Conservation (phyloP, 2,888 invertebrate genomes). For the Osmoderma eremita region DNA sequence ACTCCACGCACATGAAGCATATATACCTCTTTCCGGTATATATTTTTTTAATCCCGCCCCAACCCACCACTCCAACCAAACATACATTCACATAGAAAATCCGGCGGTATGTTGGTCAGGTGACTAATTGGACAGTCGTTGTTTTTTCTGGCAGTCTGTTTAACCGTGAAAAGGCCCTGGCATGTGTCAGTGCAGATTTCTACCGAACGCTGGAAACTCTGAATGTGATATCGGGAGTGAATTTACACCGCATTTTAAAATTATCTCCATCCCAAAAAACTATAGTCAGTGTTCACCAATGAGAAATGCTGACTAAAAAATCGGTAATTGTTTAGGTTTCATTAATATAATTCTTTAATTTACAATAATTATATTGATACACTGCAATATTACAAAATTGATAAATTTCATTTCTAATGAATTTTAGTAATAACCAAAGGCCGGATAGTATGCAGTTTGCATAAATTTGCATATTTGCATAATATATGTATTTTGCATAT, state of each 20-base stretch:
- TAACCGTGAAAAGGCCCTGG: slow-evolving; percentile 24
- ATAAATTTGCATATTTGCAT: too few relatives aligned
- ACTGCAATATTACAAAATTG: too few relatives aligned
- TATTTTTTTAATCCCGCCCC: neutral
- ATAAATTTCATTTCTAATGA: too few relatives aligned
- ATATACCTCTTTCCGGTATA: neutral
- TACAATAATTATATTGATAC: too few relatives aligned
- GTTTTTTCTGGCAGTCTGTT: slow-evolving; percentile 36
- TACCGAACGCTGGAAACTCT: neutral
- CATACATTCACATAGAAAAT: too few relatives aligned
- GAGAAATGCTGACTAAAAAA: too few relatives aligned
- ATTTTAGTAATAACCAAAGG: too few relatives aligned
- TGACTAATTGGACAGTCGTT: slow-evolving; percentile 32
- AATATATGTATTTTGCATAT: too few relatives aligned
- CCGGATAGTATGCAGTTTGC: too few relatives aligned
- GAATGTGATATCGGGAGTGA: neutral
- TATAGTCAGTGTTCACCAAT: too few relatives aligned
- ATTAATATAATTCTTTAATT: too few relatives aligned
- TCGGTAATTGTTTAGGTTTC: too few relatives aligned
- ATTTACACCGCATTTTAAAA: slow-evolving; percentile 29
- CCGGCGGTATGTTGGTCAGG: neutral
- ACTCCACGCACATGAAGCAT: neutral
- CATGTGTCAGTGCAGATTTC: slow-evolving; percentile 34
- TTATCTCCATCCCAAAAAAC: neutral
- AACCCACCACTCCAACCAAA: neutral